Percentiles rank a stretch among this genome's conserved stretches.
Conservation (phyloP, 2,888 invertebrate genomes). For the Ochlodes sylvanus region DNA sequence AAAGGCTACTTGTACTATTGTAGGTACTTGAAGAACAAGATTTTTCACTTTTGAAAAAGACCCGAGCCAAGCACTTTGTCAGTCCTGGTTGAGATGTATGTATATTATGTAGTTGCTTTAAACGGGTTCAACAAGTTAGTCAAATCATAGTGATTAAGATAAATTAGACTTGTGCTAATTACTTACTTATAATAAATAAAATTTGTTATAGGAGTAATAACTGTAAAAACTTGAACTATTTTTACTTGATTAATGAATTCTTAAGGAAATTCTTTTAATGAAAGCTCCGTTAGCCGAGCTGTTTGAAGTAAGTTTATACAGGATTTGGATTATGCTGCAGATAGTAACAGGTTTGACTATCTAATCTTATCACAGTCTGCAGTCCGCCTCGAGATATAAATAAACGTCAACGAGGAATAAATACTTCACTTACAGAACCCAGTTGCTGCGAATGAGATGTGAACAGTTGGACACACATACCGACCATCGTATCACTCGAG, state of each 20-base stretch:
- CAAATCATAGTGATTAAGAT: too few species aligned
- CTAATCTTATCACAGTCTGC: slow-evolving; percentile 36
- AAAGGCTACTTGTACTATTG: too few species aligned
- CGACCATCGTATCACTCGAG: slow-evolving; percentile 13
- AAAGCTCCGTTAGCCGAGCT: slow-evolving; percentile 34
- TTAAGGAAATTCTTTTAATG: slow-evolving; percentile 30
- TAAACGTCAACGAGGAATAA: slow-evolving; percentile 30
- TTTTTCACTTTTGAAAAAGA: neutral
- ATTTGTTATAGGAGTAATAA: slow-evolving; percentile 14
- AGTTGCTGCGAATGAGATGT: slow-evolving; percentile 33
- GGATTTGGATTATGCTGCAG: slow-evolving; percentile 32
- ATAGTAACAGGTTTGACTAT: slow-evolving; percentile 35
- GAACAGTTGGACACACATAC: slow-evolving; percentile 27
- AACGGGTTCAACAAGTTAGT: neutral
- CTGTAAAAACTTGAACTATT: slow-evolving; percentile 5
- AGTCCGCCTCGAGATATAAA: slow-evolving; percentile 29
- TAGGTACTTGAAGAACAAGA: neutral
- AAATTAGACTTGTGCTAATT: neutral
- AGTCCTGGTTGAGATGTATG: neutral
- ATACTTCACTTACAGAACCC: slow-evolving; percentile 31
- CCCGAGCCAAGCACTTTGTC: neutral
- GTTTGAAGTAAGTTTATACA: slow-evolving; percentile 33
- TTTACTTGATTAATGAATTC: slow-evolving; percentile 16
- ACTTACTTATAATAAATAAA: neutral
- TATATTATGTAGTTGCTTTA: neutral